A percentile compares a stretch with the other conserved stretches of the same genome.
These are phyloP conservation scores for Malurus melanocephalus DNA, from an alignment of 2,113 vertebrate species.

Conservation along the genomic window DNA sequence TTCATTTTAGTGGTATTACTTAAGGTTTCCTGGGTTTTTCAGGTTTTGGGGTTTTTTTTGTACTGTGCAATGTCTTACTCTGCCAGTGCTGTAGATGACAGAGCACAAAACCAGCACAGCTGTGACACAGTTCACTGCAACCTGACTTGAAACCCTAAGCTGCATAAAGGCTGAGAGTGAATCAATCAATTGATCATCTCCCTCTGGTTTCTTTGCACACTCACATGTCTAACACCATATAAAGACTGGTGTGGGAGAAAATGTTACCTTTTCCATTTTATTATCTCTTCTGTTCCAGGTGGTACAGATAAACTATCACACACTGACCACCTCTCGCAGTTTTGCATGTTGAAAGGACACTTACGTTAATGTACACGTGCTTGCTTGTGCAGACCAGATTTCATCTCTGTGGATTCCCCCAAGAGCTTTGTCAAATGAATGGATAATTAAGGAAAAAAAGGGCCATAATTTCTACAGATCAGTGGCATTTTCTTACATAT, in stretches of 20 bases:
- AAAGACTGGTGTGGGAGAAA: background rate
- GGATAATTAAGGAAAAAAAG: background rate
- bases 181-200: rapidly evolving
- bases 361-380: background rate
- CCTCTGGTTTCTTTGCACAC: background rate
- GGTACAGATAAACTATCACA: background rate
- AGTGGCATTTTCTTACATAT: background rate
- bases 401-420: background rate
- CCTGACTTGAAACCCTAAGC: background rate
- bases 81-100: background rate
- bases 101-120: background rate
- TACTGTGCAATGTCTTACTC: background rate
- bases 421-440: background rate
- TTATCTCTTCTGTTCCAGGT: background rate
- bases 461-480: background rate
- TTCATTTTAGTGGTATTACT: background rate
- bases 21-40: background rate
- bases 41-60: background rate
- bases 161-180: background rate
- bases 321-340: background rate
- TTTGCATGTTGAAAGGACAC: background rate
- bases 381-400: background rate
- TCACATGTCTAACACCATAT: background rate
- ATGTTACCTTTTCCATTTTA: background rate
- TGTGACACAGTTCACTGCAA: background rate